A percentile compares a stretch with the other conserved stretches of the same genome.
These are phyloP conservation scores for Chlorocebus sabaeus DNA, from an alignment of 2,113 vertebrate genomes.

Conservation along the genomic window DNA sequence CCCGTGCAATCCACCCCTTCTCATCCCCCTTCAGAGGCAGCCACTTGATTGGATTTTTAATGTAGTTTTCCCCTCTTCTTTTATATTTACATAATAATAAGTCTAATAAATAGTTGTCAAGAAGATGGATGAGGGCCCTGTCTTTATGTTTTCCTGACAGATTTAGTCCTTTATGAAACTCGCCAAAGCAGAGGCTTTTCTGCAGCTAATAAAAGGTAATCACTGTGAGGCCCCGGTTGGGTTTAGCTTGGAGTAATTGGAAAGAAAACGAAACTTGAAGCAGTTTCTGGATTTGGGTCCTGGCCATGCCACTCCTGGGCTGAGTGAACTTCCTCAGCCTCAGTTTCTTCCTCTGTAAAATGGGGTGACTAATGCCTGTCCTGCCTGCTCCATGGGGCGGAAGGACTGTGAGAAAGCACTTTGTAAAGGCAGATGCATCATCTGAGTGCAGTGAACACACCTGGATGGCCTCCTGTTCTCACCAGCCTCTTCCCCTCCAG, in stretches of 20 bases:
- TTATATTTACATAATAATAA: slow-evolving; percentile 80
- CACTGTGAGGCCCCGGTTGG: slow-evolving; percentile 9
- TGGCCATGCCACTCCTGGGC: not conserved
- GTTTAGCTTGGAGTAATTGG: not conserved
- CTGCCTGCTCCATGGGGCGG: not conserved
- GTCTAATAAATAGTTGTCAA: slow-evolving; percentile 71
- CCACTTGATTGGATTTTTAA: slow-evolving; percentile 46
- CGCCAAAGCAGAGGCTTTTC: slow-evolving; percentile 45
- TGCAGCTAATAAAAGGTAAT: slow-evolving; percentile 60
- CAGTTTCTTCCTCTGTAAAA: not conserved
- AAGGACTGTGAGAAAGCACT: not conserved
- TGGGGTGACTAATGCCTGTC: not conserved
- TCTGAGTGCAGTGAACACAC: fast-evolving
- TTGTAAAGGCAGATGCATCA: fast-evolving
- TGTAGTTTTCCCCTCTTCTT: slow-evolving; percentile 46
- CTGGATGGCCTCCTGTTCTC: not conserved
- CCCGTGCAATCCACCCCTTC: not conserved
- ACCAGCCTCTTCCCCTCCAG: too few species aligned
- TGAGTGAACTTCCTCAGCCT: not conserved
- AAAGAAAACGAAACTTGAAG: not conserved
- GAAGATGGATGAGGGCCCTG: slow-evolving; percentile 75
- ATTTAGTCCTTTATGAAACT: slow-evolving; percentile 67
- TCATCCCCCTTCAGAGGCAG: not conserved
- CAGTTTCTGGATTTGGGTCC: not conserved
- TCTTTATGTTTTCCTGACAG: slow-evolving; percentile 70